phyloP scores from a whole-genome alignment of 2,888 invertebrate genomes.

The Agriopis marginaria region DNA sequence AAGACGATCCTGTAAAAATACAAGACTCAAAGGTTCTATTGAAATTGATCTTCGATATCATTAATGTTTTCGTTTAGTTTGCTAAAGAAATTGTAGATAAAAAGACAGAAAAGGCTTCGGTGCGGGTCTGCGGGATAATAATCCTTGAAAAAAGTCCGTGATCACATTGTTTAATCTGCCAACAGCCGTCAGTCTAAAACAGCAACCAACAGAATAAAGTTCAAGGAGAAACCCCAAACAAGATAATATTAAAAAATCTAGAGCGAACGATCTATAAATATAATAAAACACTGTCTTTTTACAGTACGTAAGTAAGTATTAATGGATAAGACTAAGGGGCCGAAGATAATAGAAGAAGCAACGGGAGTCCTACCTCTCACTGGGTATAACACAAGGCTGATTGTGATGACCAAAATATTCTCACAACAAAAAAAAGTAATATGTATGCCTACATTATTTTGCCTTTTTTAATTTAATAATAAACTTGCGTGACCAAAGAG shows the following conservation, averaged over 20 bases:
- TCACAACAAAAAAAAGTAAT: no score
- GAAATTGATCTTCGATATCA: conserved; percentile 15
- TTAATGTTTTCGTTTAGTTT: conserved; percentile 10
- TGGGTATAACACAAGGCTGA: no score
- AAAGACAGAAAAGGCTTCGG: neutral
- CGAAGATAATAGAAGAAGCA: neutral
- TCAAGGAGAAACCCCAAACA: neutral
- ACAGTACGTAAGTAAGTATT: no score
- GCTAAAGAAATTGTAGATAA: neutral
- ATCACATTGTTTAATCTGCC: neutral
- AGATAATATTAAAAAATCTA: neutral
- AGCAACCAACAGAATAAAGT: neutral
- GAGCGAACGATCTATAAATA: no score
- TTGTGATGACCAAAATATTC: no score
- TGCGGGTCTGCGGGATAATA: neutral
- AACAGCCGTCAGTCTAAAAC: neutral
- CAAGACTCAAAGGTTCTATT: conserved; percentile 8
- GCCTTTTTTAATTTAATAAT: no score
- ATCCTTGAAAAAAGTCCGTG: neutral
- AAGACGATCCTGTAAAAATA: conserved; percentile 26
- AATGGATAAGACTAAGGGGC: neutral
- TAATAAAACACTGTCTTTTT: no score
- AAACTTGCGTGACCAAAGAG: no score
- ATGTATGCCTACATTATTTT: no score
- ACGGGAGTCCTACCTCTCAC: no score